Base-by-base conservation (phyloP, 2,888 invertebrate species). In the Morpho deidamia region DNA sequence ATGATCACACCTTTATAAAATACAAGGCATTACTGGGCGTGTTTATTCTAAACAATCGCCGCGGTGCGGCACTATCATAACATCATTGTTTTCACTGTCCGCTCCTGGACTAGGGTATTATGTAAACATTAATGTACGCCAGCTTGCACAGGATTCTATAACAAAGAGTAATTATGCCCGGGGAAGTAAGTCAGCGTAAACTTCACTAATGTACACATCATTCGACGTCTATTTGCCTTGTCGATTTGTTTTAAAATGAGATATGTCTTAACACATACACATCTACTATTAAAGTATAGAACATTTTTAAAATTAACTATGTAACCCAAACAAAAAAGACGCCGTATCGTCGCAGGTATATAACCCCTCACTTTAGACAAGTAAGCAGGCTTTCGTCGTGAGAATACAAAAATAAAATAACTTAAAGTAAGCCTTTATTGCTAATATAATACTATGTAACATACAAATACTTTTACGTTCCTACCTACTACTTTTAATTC, bases 21-120 rank as follows among this genome's bases (percentile, higher is more conserved):
- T 33, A 50, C 42, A 44, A 43, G 34, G 58, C 49, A 52, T 53
- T 42, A 51, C 76, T 69, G 71, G 64, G 71, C 76, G 76, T 81
- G 80, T 85, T 83, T 81, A 81, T 82, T 83, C 77, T 82, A 85
- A 85, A 88, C 85, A 85, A 34, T 59, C 58, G 67, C 66, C 66
- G 63, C 63, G 65, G 68, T 70, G 64, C 72, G 67, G 71, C 68
- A 79, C 86, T 86, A 84, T 81, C 85, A 87, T 73, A 88, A 88
- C 82, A 85, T 72, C 69, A 76, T 80, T 87, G 84, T 86, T 86
- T 79, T 84, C 76, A 77, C 80, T 81, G 56, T 70, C 70, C 70
- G 68, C 66, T 71, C 67, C 49, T 49, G 43, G 56, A 32, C 62
- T 68, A 64, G 70, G 56, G 55, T 61, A 56, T 61, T 61, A 58